These are phyloP conservation scores for Ochropleura plecta DNA, from an alignment of 2,888 invertebrate species.

Conservation along the genomic window DNA sequence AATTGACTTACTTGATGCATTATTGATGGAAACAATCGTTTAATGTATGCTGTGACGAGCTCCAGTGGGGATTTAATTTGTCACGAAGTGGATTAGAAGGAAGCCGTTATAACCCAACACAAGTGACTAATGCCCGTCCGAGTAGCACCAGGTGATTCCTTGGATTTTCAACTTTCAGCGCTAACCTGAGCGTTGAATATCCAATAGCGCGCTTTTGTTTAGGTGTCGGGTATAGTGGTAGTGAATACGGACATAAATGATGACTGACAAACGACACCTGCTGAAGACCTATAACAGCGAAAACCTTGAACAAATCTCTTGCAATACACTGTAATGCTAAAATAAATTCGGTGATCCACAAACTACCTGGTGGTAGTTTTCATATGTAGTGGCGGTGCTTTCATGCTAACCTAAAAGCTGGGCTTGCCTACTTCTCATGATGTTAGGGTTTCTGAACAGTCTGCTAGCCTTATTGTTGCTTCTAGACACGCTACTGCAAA, in stretches of 20 bases:
- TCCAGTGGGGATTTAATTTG: slow-evolving; percentile 38
- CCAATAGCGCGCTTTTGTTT: background rate
- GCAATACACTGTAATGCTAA: background rate
- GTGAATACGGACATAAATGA: slow-evolving; percentile 5
- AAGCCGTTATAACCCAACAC: slow-evolving; percentile 32
- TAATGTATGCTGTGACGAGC: slow-evolving; percentile 17
- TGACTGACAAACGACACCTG: slow-evolving; percentile 25
- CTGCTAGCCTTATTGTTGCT: too few species aligned
- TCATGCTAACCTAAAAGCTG: too few species aligned
- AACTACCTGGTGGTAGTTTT: background rate
- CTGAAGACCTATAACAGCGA: slow-evolving; percentile 26
- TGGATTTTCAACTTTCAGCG: background rate
- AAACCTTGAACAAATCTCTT: slow-evolving; percentile 21
- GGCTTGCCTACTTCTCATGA: too few species aligned
- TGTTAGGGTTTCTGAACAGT: too few species aligned
- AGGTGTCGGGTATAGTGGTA: background rate
- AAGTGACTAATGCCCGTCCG: background rate
- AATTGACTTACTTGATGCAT: slow-evolving; percentile 38
- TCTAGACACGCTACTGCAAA: background rate
- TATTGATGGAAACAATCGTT: slow-evolving; percentile 24
- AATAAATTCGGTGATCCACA: slow-evolving; percentile 18
- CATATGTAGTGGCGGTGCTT: too few species aligned
- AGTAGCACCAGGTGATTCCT: background rate
- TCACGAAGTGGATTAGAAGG: slow-evolving; percentile 42
- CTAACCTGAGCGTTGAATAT: background rate